Base-by-base conservation (phyloP, 2,113 vertebrate genomes). In the Ochotona curzoniae region DNA sequence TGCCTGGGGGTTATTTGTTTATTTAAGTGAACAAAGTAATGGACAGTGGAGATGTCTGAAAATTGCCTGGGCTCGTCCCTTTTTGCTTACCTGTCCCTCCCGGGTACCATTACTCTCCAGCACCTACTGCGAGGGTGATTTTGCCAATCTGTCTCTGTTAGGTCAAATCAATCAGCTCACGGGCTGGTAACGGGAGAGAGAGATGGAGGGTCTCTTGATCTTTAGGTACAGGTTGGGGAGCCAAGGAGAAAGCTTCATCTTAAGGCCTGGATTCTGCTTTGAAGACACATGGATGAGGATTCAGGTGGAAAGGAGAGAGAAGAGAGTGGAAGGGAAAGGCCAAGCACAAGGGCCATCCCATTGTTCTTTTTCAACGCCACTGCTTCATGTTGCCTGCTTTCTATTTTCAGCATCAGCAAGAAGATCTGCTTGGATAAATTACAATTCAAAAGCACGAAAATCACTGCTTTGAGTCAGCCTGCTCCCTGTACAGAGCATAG, bases 61-160 rank as follows among this genome's bases (percentile, higher is more conserved):
- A 96, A 96, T 85, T 94, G 96, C 94, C 93, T 87, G 78, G 81
- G 81, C 88, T 64, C 87, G 93, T 95, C 90, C 82, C 90, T 95
- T 95, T 97, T 93, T 96, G 97, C 95, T 97, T 95, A 93, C 83
- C 96, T 97, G 93, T 97, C 86, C 96, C 80, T 96, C 84, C 64
- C 73, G 92, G 92, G 93, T 90, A 47, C 87, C 93, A 94, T 96
- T 96, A 95, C 64, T 94, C 84, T 93, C n/a, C 4, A 84, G 60
- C n/a, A 81, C 93, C 93, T 93, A 89, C 76, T 83, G 63, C 32
- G 26, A 94, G 66, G 69, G 49, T 89, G 79, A 96, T 94, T 96
- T 97, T 26, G 64, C 93, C 93, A 60, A 76, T 97, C 93, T 87
- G 38, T 97, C 94, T 92, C 94, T 94, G 82, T 81, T 96, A 96